Conservation (phyloP, 2,797 vertebrate species). For the Sardinella longiceps region DNA sequence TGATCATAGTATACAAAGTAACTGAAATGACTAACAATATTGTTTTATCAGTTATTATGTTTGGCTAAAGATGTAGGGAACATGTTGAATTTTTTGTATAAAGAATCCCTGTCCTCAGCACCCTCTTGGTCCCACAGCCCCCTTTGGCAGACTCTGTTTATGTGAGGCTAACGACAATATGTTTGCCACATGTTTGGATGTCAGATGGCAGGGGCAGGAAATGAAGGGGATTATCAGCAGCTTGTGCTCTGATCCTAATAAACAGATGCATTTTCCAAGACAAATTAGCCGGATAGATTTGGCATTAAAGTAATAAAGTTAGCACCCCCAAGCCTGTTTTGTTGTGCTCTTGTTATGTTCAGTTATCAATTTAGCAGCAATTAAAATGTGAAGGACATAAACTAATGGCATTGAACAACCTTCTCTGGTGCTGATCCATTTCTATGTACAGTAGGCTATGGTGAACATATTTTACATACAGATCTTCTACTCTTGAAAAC, state of each 20-base stretch:
- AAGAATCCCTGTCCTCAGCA: too few species aligned
- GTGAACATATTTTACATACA: background rate
- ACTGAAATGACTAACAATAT: background rate
- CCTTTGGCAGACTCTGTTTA: background rate
- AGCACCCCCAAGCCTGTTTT: background rate
- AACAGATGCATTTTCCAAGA: conserved; percentile 56
- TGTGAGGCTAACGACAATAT: conserved; percentile 50
- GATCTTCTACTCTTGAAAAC: background rate
- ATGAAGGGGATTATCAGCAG: conserved; percentile 58
- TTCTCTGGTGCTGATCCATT: background rate
- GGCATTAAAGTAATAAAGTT: conserved; percentile 38
- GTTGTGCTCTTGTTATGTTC: background rate
- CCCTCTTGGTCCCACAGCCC: background rate
- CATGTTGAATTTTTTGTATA: background rate
- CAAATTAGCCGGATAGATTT: conserved; percentile 43
- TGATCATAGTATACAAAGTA: too few species aligned
- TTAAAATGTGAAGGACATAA: background rate
- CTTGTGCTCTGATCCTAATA: conserved; percentile 50
- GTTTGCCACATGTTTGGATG: conserved; percentile 54
- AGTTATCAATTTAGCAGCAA: background rate
- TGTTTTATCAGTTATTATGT: background rate
- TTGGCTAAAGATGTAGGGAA: background rate
- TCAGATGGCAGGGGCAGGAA: conserved; percentile 51
- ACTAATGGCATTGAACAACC: background rate
- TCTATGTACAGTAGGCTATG: background rate